Conservation (phyloP, 1,140 invertebrate genomes). For the Onthophagus taurus region DNA sequence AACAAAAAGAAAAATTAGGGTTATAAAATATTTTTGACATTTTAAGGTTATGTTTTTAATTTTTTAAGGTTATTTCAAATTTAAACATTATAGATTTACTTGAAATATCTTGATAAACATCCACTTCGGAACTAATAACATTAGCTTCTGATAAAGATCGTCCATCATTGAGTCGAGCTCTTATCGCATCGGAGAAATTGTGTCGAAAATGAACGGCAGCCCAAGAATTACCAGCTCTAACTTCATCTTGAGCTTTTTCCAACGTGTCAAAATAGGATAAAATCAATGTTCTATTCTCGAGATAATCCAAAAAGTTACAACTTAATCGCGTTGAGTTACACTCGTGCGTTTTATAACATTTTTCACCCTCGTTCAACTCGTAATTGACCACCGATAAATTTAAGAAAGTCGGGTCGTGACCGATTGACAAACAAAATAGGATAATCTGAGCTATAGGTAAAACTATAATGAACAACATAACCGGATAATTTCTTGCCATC, state of each 20-base stretch:
- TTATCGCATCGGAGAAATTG: constrained; percentile 76
- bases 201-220: constrained; percentile 74
- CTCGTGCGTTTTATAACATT: constrained; percentile 37
- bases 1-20: background rate
- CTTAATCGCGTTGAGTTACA: constrained; percentile 63
- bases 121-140: constrained; percentile 70
- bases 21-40: constrained; percentile 4
- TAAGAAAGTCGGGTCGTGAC: constrained; percentile 77
- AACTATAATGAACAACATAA: constrained; percentile 86
- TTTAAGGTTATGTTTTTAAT: background rate
- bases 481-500: constrained; percentile 84
- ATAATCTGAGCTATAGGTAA: constrained; percentile 91
- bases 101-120: constrained; percentile 84
- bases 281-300: constrained; percentile 36
- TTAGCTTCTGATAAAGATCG: constrained; percentile 63
- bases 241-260: constrained; percentile 58
- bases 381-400: constrained; percentile 78
- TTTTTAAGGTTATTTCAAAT: background rate
- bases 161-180: constrained; percentile 55
- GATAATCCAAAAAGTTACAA: constrained; percentile 62
- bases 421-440: constrained; percentile 89
- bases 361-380: constrained; percentile 56
- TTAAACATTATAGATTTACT: constrained; percentile 44
- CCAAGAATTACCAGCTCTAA: constrained; percentile 70
- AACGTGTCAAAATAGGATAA: constrained; percentile 49